These are phyloP conservation scores for Sardinella longiceps DNA, from an alignment of 2,797 vertebrate species.

Conservation along the genomic window DNA sequence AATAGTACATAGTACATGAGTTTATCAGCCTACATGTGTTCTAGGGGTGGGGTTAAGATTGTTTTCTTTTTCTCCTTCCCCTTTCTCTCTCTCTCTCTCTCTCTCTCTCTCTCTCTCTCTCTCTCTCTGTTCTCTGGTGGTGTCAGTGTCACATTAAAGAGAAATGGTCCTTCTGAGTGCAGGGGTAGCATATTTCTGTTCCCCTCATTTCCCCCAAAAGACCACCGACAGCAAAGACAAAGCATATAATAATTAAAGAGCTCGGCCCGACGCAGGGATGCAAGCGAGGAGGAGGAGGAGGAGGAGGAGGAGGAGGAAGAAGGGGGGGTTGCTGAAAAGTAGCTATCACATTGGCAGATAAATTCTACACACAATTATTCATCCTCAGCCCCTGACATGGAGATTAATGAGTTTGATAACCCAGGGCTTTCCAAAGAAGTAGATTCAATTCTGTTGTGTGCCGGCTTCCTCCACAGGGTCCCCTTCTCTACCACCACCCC, in stretches of 20 bases:
- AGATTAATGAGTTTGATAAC: conserved; percentile 99
- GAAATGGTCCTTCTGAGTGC: conserved; percentile 78
- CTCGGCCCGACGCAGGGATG: conserved; percentile 78
- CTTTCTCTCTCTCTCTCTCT: neutral
- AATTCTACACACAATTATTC: conserved; percentile 99
- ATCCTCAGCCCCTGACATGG: conserved; percentile 95
- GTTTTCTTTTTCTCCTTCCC: conserved; percentile 36
- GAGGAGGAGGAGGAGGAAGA: conserved; percentile 76
- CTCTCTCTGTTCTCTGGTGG: neutral
- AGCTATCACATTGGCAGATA: conserved; percentile 98
- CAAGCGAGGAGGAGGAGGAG: conserved; percentile 68
- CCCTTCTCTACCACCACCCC: conserved; percentile 40
- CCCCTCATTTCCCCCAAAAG: conserved; percentile 70
- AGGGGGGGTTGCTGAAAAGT: conserved; percentile 85
- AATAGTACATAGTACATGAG: conserved; percentile 19
- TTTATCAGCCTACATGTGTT: conserved; percentile 29
- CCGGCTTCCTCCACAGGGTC: conserved; percentile 60
- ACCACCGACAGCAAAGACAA: conserved; percentile 84
- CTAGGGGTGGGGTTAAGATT: neutral
- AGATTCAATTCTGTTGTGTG: conserved; percentile 83
- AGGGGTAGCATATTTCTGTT: conserved; percentile 76
- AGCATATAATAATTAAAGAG: conserved; percentile 90
- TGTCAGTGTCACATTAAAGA: conserved; percentile 71
- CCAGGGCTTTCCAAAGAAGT: conserved; percentile 88
- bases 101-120: neutral